Evolutionary conservation across 2,113 vertebrate species (phyloP), one percentile per base, ranked within the genome.

Genomic region (Dissostichus mawsoni): DNA sequence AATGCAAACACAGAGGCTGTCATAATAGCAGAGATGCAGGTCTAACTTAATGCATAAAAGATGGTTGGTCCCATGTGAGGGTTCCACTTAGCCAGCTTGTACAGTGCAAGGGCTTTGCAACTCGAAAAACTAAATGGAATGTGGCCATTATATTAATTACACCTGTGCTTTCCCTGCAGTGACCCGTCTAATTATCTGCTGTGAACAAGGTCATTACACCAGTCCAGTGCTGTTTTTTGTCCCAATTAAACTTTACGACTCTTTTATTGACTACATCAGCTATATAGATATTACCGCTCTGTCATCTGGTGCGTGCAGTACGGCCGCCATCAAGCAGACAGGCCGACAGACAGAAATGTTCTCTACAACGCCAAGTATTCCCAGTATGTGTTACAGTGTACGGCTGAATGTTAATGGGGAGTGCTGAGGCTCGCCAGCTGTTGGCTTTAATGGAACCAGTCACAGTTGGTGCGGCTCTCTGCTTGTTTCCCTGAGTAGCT

Each of bases 391-490:
- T 75, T 50, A 11, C 69, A 50, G 71, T 44, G 53, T 52, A 11
- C 18, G 29, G n/a, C n/a, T 55, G 48, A 13, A 36, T 17, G 50
- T 81, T 61, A 57, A 63, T 57, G 78, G 77, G 25, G 47, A 53
- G 64, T 8, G 62, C 51, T 74, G 86, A 87, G 65, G 45, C 55
- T 10, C 8, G 18, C 48, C 82, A 92, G 86, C 88, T 89, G 90
- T 33, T 48, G 69, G 18, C 62, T 51, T 53, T 17, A 58, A 41
- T 14, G 63, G 69, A 50, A 47, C 18, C 73, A 13, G 72, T 69
- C 63, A 53, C 85, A 82, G 83, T 7, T 57, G 62, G 61, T 47
- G 79, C 57, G 41, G 64, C 58, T 69, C 59, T 25, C 78, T 53
- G 68, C 64, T 78, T 56, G 69, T 76, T 69, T 65, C 48, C 29